Conservation (phyloP, 2,888 invertebrate species). For the Drosophila kanekoi region DNA sequence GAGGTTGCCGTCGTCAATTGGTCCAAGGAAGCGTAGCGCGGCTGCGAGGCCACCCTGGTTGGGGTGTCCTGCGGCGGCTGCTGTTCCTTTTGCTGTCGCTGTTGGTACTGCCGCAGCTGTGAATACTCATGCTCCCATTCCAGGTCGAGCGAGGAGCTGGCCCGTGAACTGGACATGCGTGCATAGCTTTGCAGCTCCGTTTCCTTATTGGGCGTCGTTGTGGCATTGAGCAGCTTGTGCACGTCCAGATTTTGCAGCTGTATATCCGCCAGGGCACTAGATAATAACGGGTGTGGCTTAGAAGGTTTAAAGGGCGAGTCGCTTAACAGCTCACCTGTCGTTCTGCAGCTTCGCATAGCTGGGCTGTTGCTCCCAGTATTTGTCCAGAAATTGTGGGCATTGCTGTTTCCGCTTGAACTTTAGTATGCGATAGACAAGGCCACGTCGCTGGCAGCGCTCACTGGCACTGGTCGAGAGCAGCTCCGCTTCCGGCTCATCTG, state of each 20-base stretch:
- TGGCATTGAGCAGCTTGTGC: conserved; percentile 85
- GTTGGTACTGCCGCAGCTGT: conserved; percentile 61
- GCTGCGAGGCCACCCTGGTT: conserved; percentile 25
- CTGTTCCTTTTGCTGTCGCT: conserved; percentile 51
- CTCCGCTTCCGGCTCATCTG: conserved; percentile 79
- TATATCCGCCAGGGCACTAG: conserved; percentile 85
- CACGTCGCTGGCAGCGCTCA: conserved; percentile 63
- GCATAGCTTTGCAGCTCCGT: conserved; percentile 71
- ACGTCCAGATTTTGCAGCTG: conserved; percentile 88
- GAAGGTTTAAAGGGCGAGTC: too few species aligned
- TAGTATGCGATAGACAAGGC: conserved; percentile 67
- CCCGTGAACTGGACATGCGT: conserved; percentile 86
- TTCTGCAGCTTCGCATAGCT: conserved; percentile 82
- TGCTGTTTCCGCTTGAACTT: conserved; percentile 63
- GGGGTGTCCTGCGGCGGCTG: conserved; percentile 40
- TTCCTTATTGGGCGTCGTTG: conserved; percentile 77
- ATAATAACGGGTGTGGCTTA: too few species aligned
- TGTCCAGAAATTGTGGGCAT: conserved; percentile 82
- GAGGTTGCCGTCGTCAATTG: conserved; percentile 64
- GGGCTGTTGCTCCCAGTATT: conserved; percentile 82
- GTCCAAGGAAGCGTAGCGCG: conserved; percentile 68
- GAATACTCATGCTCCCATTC: conserved; percentile 90
- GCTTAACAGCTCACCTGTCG: conserved; percentile 44
- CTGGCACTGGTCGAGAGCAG: conserved; percentile 78
- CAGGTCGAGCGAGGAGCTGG: conserved; percentile 88